Evolutionary conservation across 2,797 vertebrate genomes (phyloP), one percentile per base, ranked within the genome.

Genomic region (Pipistrellus kuhlii): DNA sequence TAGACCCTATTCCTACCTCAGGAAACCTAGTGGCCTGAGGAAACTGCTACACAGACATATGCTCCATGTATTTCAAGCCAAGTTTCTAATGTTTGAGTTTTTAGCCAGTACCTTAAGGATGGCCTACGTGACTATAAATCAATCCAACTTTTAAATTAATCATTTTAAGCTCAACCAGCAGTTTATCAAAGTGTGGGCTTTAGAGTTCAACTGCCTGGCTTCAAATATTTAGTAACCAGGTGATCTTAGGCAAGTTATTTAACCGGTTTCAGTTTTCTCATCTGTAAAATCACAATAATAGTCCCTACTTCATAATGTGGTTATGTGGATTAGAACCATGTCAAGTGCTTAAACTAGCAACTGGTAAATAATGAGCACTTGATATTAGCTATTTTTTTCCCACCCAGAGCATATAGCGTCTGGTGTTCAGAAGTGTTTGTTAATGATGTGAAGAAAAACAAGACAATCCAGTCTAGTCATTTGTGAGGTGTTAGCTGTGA

Each of bases 121-220:
- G 78, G 25, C 44, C 46, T 48, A 90, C 55, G 30, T 62, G 55
- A 78, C 8, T 53, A 9, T 35, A 76, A 92, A 15, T 84, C 57
- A 83, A 11, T 41, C 12, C n/a, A 55, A 14, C 51, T 76, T 93
- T 93, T 82, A 88, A 93, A 21, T 17, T 86, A 44, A 6, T 88
- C 48, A 41, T 78, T 92, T 76, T 51, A 81, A 30, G 35, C 35
- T 92, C 35, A 12, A 30, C 51, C 38, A 85, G 8, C 32, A 66
- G 8, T 86, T 89, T 46, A 76, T 66, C 51, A 84, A 73, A 92
- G 51, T 8, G 38, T 9, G 32, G 73, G 15, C 78, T 93, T 88
- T 69, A 82, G 75, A 80, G 30, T 93, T 95, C 35, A 72, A 46
- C 77, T 81, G 14, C 46, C 44, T 88, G 25, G 9, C n/a, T 95